Conservation (phyloP, 2,888 invertebrate genomes). For the Himalopsyche anomala region DNA sequence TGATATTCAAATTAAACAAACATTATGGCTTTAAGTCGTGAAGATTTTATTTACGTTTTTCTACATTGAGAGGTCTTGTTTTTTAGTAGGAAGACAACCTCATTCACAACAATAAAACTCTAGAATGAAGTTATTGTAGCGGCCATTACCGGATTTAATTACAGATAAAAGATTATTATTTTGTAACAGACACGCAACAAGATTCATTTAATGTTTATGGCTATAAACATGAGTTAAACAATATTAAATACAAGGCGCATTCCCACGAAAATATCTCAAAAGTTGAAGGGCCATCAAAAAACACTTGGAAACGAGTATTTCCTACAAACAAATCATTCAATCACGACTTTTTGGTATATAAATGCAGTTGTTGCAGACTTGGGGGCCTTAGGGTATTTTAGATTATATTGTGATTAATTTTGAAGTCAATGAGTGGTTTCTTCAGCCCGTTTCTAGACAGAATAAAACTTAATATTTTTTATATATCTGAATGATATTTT, state of each 20-base stretch:
- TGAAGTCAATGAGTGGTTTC: no score
- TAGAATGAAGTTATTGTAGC: slow-evolving; percentile 7
- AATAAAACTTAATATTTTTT: no score
- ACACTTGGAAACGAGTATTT: slow-evolving; percentile 21
- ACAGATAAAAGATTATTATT: slow-evolving; percentile 16
- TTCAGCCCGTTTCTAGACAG: no score
- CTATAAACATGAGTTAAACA: background rate
- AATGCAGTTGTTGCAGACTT: background rate
- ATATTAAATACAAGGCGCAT: slow-evolving; percentile 16
- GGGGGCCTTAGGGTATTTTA: no score
- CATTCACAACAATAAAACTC: slow-evolving; percentile 26
- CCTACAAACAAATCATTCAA: slow-evolving; percentile 30
- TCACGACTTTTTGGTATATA: background rate
- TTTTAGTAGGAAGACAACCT: background rate
- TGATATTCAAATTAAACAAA: no score
- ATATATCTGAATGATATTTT: no score
- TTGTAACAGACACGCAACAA: slow-evolving; percentile 11
- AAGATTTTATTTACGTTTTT: no score
- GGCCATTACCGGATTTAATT: background rate
- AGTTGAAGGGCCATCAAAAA: slow-evolving; percentile 28
- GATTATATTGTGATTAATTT: no score
- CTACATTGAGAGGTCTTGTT: no score
- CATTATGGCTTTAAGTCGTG: no score
- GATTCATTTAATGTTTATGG: slow-evolving; percentile 22
- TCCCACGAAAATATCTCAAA: slow-evolving; percentile 29